phyloP scores from a whole-genome alignment of 2,797 vertebrate genomes.

The Alauda arvensis region DNA sequence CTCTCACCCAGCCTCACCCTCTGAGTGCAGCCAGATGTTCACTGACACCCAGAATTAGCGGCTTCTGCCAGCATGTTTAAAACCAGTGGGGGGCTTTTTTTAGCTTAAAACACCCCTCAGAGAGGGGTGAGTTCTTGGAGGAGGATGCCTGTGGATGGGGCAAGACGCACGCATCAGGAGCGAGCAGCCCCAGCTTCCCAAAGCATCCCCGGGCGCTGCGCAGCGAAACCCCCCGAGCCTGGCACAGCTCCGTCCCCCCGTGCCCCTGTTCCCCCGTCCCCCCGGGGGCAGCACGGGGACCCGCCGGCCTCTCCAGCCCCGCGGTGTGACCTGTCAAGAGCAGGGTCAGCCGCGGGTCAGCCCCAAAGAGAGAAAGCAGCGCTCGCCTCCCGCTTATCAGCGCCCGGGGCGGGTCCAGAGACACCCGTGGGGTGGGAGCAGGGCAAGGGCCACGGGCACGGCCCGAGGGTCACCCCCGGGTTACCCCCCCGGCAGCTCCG shows the following conservation, averaged over 20 bases:
- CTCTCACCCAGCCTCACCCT: not conserved
- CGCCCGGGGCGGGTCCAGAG: not conserved
- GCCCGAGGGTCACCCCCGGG: slow-evolving; percentile 29
- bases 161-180: accelerated
- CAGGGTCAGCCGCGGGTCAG: slow-evolving; percentile 61
- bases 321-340: slow-evolving; percentile 7
- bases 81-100: not conserved
- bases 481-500: not conserved
- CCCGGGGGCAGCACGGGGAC: not conserved
- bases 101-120: not conserved
- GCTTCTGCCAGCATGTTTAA: not conserved
- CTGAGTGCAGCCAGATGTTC: accelerated
- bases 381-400: slow-evolving; percentile 37
- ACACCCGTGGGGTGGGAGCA: not conserved
- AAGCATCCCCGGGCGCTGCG: accelerated
- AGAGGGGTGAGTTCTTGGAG: not conserved
- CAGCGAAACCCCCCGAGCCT: accelerated
- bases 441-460: slow-evolving; percentile 3
- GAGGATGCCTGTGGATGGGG: not conserved
- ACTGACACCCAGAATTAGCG: not conserved
- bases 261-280: not conserved
- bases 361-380: slow-evolving; percentile 54
- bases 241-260: accelerated
- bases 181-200: not conserved
- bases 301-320: accelerated